Conservation (phyloP, 2,113 vertebrate species). For the Rhagologus leucostigma region DNA sequence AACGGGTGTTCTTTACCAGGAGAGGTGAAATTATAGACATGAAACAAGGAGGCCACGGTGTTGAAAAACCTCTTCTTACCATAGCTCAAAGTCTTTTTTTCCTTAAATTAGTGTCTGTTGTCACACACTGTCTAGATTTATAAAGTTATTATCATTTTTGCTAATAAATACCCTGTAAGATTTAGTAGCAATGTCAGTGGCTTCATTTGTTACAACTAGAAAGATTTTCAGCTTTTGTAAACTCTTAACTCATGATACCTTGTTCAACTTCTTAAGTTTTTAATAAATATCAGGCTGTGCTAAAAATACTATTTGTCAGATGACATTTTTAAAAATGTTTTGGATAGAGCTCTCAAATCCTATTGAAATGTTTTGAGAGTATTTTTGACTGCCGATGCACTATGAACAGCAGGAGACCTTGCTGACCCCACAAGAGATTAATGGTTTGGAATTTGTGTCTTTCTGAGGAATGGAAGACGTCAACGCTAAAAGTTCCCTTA, state of each 20-base stretch:
- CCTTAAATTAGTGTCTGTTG: not conserved
- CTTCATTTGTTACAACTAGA: not conserved
- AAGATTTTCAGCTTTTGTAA: not conserved
- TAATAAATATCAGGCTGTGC: not conserved
- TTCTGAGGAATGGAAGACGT: slow-evolving; percentile 62
- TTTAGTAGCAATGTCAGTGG: not conserved
- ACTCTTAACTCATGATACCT: not conserved
- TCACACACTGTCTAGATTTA: not conserved
- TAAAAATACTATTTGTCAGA: slow-evolving; percentile 6
- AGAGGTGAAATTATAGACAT: not conserved
- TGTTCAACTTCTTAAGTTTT: not conserved
- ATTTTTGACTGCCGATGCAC: slow-evolving; percentile 5
- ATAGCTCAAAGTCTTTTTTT: not conserved
- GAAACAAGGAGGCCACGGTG: not conserved
- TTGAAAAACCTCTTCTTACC: not conserved
- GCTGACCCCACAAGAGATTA: slow-evolving; percentile 54
- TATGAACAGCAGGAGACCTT: slow-evolving; percentile 42
- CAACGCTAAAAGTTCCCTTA: slow-evolving; percentile 63
- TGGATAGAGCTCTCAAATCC: not conserved
- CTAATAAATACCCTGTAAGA: not conserved
- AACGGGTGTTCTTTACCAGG: not conserved
- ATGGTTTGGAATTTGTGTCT: slow-evolving; percentile 48
- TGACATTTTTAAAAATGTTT: not conserved
- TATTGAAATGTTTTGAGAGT: slow-evolving; percentile 44
- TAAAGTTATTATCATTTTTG: not conserved